A percentile compares a stretch with the other conserved stretches of the same genome.
Evolutionary conservation across 2,113 vertebrate genomes (phyloP).

Genomic region (Cariama cristata): DNA sequence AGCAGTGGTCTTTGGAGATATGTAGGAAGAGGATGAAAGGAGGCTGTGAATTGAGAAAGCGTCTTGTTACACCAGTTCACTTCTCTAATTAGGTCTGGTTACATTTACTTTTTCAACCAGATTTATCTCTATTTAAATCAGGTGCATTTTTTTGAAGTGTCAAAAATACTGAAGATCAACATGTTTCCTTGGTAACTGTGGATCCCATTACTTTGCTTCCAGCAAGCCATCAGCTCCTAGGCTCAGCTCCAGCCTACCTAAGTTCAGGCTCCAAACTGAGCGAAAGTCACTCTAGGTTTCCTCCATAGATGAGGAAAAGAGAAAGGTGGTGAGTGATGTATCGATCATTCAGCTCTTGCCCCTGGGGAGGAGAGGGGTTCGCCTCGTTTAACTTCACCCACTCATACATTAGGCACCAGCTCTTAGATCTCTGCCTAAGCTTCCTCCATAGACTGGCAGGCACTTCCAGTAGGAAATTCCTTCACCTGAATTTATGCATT

Average conservation of each 20-base stretch:
- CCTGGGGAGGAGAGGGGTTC: background rate
- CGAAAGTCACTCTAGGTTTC: background rate
- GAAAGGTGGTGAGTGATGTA: background rate
- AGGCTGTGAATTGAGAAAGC: background rate
- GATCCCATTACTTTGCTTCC: background rate
- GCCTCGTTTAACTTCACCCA: background rate
- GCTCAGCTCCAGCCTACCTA: background rate
- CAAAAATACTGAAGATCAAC: background rate
- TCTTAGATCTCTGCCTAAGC: background rate
- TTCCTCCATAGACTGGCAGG: background rate
- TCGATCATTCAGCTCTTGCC: background rate
- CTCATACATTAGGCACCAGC: background rate
- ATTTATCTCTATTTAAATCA: background rate
- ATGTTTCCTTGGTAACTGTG: background rate
- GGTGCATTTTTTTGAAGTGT: background rate
- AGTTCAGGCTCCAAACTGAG: background rate
- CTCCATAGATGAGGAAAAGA: background rate
- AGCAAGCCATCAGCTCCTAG: background rate
- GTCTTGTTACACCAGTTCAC: background rate
- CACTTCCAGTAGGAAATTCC: background rate
- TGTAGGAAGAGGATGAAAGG: background rate
- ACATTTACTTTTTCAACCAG: background rate
- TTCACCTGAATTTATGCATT: background rate
- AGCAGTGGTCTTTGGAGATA: conserved; percentile 10
- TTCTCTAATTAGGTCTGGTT: background rate